Evolutionary conservation across 2,797 vertebrate species (phyloP).

Genomic region (Clarias laeviceps): DNA sequence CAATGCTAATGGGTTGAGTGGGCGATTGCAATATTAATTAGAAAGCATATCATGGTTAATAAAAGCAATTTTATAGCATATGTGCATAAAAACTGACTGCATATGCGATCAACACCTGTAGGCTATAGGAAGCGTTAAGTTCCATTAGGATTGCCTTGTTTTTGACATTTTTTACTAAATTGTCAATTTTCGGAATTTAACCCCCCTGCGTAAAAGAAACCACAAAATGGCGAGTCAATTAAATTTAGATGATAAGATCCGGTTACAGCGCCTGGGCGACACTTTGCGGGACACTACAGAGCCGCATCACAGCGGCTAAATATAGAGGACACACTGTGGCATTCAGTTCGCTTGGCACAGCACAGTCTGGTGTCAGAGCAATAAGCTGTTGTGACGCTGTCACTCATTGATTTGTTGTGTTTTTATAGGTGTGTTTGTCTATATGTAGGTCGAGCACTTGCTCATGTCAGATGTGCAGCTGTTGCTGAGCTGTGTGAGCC

Average conservation of each 20-base stretch:
- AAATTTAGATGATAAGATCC: constrained; percentile 68
- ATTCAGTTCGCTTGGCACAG: background rate
- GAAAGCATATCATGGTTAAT: too few relatives aligned
- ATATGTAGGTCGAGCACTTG: constrained; percentile 74
- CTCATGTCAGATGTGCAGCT: constrained; percentile 71
- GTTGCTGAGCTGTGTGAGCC: constrained; percentile 62
- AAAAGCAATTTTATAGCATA: background rate
- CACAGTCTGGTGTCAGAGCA: constrained; percentile 10
- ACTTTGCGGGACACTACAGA: constrained; percentile 33
- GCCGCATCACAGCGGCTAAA: constrained; percentile 28
- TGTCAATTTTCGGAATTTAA: background rate
- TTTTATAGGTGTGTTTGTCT: background rate
- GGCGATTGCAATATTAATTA: background rate
- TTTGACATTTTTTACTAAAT: background rate
- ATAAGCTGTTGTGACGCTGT: constrained; percentile 5
- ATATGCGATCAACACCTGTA: background rate
- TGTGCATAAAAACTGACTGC: background rate
- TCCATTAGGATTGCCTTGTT: background rate
- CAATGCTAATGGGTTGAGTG: background rate
- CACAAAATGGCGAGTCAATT: constrained; percentile 70
- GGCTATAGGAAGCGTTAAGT: background rate
- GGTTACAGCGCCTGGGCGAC: constrained; percentile 59
- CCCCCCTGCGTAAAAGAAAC: constrained; percentile 24
- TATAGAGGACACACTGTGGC: constrained; percentile 26
- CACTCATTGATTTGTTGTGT: background rate